Evolutionary conservation across 2,113 vertebrate species (phyloP), one percentile per base, ranked within the genome.

Genomic region (Lophura nycthemera): DNA sequence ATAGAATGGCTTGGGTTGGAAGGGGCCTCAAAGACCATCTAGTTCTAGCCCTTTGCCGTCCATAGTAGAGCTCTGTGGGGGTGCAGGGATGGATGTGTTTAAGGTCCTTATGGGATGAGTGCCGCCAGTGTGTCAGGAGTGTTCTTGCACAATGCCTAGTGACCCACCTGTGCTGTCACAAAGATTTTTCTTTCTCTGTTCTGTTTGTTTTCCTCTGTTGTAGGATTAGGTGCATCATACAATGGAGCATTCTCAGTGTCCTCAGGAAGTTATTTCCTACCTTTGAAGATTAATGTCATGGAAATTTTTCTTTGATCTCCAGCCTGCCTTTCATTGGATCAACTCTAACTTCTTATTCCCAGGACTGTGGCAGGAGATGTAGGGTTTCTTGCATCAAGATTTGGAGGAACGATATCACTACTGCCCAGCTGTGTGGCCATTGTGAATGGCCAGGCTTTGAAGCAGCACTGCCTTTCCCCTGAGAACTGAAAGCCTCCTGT

Each of bases 321-420:
- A 59, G 40, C 59, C 43, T 80, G 47, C 50, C 21, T 89, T 80
- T 32, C 27, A 22, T 20, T 72, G 66, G 36, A 83, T 87, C 40
- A 32, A 4, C 78, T 86, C 88, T 86, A 92, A 90, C 86, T 59
- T 78, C 73, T 88, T 86, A 54, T 40, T 95, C 65, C n/a, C 61
- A 63, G 56, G 50, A 24, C 36, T 76, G 65, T 42, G 64, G 50
- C 56, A 89, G 45, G 27, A 92, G 60, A 80, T 63, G 69, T 0
- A 71, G 29, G 64, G 36, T 78, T 86, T 88, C 57, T 86, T 72
- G 57, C 47, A n/a, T 52, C n/a, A 19, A 50, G 52, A 36, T 52
- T 71, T 83, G 65, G 65, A 86, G 72, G 56, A 42, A 22, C 0
- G 5, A 19, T 50, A 38, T 50, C 2, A 4, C 38, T 0, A 1